A percentile compares a stretch with the other conserved stretches of the same genome.
phyloP scores from a whole-genome alignment of 1,140 invertebrate species.

The Drosophila elegans region DNA sequence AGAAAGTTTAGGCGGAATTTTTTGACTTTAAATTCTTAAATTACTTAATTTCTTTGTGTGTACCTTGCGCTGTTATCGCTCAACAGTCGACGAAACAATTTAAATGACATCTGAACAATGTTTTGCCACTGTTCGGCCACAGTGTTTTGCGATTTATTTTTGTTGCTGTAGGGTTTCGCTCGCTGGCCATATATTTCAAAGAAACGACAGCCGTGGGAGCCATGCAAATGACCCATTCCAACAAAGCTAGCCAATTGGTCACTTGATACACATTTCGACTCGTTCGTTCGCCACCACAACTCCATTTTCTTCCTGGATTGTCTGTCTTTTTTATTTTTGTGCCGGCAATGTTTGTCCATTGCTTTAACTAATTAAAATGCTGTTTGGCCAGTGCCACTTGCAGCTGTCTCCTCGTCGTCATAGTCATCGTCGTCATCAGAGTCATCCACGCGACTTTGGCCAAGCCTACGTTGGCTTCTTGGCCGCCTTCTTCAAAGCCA shows the following conservation, averaged over 20 bases:
- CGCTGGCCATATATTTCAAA: conserved; percentile 48
- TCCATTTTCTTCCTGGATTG: conserved; percentile 14
- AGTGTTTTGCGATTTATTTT: conserved; percentile 13
- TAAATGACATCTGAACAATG: conserved; percentile 9
- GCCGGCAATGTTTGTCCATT: conserved; percentile 6
- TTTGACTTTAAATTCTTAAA: too few relatives aligned
- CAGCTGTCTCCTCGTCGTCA: conserved; percentile 39
- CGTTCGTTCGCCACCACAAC: conserved; percentile 5
- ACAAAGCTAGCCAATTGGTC: conserved; percentile 61
- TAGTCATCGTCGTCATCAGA: conserved; percentile 20
- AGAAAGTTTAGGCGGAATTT: too few relatives aligned
- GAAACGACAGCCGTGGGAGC: conserved; percentile 75
- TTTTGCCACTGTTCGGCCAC: conserved; percentile 37
- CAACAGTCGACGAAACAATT: background rate
- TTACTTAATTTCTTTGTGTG: background rate
- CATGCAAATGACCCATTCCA: conserved; percentile 64
- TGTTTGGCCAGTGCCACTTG: conserved; percentile 50
- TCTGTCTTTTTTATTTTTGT: conserved; percentile 1
- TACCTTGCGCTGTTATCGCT: background rate
- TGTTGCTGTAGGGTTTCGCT: conserved; percentile 59
- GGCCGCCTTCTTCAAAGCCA: conserved; percentile 26
- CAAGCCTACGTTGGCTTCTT: conserved; percentile 45
- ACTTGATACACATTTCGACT: conserved; percentile 72
- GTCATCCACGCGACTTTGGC: conserved; percentile 34
- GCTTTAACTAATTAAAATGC: conserved; percentile 76